Conservation (phyloP, 2,888 invertebrate species). For the Ichneumoninae sp. region DNA sequence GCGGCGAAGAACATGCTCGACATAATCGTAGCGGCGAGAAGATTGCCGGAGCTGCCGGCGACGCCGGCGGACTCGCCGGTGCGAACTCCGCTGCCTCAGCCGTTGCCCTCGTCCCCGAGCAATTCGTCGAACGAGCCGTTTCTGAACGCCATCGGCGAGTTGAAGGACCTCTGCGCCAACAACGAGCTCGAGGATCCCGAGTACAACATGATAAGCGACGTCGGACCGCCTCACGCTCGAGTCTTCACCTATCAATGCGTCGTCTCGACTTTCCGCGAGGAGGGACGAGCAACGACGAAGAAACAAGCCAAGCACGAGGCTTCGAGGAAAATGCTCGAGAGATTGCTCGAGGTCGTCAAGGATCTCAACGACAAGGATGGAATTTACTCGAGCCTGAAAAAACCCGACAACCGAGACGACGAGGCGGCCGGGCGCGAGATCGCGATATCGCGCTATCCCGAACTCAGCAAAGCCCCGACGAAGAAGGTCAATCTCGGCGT, state of each 20-base stretch:
- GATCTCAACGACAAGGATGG: conserved; percentile 54
- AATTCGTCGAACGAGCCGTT: conserved; percentile 75
- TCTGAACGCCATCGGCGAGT: conserved; percentile 79
- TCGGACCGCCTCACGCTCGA: conserved; percentile 89
- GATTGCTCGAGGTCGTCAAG: conserved; percentile 73
- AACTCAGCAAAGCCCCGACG: conserved; percentile 57
- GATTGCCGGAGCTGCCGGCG: conserved; percentile 77
- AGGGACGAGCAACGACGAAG: conserved; percentile 87
- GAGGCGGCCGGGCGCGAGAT: neutral
- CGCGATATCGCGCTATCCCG: conserved; percentile 57
- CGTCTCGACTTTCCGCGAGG: conserved; percentile 86
- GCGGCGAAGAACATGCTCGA: conserved; percentile 83
- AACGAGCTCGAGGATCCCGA: conserved; percentile 85
- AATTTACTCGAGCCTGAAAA: conserved; percentile 23
- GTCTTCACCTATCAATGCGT: conserved; percentile 87
- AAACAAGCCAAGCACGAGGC: conserved; percentile 88
- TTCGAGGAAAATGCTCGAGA: conserved; percentile 84
- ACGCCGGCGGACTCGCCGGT: conserved; percentile 76
- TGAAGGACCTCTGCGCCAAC: conserved; percentile 80
- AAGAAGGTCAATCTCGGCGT: conserved; percentile 78
- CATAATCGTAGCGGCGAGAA: conserved; percentile 76
- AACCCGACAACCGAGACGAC: neutral
- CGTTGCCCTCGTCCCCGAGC: conserved; percentile 69
- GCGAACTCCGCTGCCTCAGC: conserved; percentile 72
- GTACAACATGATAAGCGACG: conserved; percentile 87